Evolutionary conservation across 2,797 vertebrate genomes (phyloP).

Genomic region (Cygnus olor): DNA sequence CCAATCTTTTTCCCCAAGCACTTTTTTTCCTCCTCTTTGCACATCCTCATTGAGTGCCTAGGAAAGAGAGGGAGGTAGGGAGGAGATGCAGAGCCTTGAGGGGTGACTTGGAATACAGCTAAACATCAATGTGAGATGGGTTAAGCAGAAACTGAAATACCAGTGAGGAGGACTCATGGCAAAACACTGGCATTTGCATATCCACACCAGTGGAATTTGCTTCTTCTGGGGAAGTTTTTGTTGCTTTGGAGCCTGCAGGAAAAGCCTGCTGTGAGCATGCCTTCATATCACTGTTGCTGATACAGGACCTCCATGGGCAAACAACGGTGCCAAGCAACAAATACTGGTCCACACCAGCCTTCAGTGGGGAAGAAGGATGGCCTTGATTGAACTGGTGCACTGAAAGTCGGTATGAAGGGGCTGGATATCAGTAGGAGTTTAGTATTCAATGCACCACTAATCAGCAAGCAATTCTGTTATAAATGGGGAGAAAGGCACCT

Average conservation of each 20-base stretch:
- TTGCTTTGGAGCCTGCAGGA: not conserved
- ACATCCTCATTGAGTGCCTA: not conserved
- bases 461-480: not conserved
- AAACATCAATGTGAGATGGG: not conserved
- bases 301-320: not conserved
- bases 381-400: not conserved
- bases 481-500: not conserved
- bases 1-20: not conserved
- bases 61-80: not conserved
- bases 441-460: not conserved
- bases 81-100: not conserved
- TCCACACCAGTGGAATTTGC: not conserved
- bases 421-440: not conserved
- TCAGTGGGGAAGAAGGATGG: not conserved
- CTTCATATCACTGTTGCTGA: not conserved
- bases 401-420: not conserved
- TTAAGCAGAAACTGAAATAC: slow-evolving; percentile 11
- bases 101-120: not conserved
- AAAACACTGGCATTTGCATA: not conserved
- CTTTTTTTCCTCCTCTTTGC: not conserved
- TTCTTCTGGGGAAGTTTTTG: not conserved
- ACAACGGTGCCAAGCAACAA: not conserved
- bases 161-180: not conserved
- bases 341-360: not conserved
- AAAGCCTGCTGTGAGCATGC: not conserved